Evolutionary conservation across 2,113 vertebrate species (phyloP), one percentile per base, ranked within the genome.

Genomic region (Serinus canaria): DNA sequence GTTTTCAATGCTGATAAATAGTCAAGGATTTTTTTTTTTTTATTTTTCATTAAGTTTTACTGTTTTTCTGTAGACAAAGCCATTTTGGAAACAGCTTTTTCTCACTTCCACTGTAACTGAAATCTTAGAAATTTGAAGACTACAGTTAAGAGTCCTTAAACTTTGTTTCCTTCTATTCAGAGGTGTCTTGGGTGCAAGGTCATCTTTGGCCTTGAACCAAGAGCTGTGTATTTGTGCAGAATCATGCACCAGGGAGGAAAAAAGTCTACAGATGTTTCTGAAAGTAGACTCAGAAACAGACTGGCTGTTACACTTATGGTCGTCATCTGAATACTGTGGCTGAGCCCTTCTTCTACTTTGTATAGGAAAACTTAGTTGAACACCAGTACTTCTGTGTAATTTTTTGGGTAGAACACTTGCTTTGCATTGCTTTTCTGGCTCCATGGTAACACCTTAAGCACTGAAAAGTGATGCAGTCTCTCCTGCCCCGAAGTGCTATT

Each of bases 1-100:
- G 63, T 73, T 96, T 80, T 75, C 44, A 83, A 12, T 95, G 55
- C 63, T 88, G 79, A 96, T 67, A 91, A 92, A 81, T 41, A 88
- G 35, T 66, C 60, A n/a, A 41, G 43, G 23, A 49, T 69, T 86
- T 43, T 89, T 89, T 86, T 43, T 89, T 89, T 92, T 17, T 10
- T 81, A 64, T 60, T 76, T 94, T 88, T 90, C 17, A 37, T 79
- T 56, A 80, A 82, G 55, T 86, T 89, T 64, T 90, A 47, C 63
- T 80, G 63, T 13, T 78, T 86, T 95, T 90, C 83, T 90, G 76
- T 80, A 86, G 89, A 77, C 79, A 94, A 30, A 90, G 30, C 35
- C 86, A 35, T 66, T 96, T 90, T 77, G 50, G 18, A 66, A 94
- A 87, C 23, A 80, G n/a, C 25, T 89, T 92, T 92, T 44, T 89